Evolutionary conservation across 2,113 vertebrate genomes (phyloP), one percentile per base, ranked within the genome.

Genomic region (Actinemys pallida): DNA sequence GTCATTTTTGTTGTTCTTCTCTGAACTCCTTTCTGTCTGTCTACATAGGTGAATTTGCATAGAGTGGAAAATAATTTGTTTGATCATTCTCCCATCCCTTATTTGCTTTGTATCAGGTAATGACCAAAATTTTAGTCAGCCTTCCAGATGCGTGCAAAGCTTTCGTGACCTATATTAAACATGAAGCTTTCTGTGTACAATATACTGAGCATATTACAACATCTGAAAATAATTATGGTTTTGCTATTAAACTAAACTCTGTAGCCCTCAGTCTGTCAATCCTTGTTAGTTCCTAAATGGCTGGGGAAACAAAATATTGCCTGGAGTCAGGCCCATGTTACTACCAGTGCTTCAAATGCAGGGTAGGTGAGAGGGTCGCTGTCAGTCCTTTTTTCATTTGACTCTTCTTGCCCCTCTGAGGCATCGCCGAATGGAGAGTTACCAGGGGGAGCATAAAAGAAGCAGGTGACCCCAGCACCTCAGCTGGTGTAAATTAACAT

Each of bases 171-270:
- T 69, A 2, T 7, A 2, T 4, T 45, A 31, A n/a, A 42, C 82
- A 19, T 27, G 22, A 5, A 35, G 5, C 79, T 86, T 87, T 39
- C 24, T 6, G n/a, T 1, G 0, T 54, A 42, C 0, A 1, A 31
- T 45, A 56, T 35, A 24, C 72, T 35, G 72, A 0, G 0, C 49
- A 25, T 39, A n/a, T 69, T 72, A 22, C 49, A 90, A 76, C 80
- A 17, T 24, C 83, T 91, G 75, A 16, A 50, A 57, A 14, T 35
- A 87, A 80, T 27, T 31, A 19, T 84, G 90, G 86, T 89, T 9
- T 82, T 87, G 39, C 31, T 82, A 57, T 75, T 50, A 87, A 90
- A 69, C 13, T 8, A 25, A 62, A 27, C 0, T 0, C 12, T 39
- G 39, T 35, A 35, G 24, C 90, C 53, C 27, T 72, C 45, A 59